A percentile compares a stretch with the other conserved stretches of the same genome.
These are phyloP conservation scores for Motacilla tschutschensis DNA, from an alignment of 2,113 vertebrate species.

Conservation along the genomic window DNA sequence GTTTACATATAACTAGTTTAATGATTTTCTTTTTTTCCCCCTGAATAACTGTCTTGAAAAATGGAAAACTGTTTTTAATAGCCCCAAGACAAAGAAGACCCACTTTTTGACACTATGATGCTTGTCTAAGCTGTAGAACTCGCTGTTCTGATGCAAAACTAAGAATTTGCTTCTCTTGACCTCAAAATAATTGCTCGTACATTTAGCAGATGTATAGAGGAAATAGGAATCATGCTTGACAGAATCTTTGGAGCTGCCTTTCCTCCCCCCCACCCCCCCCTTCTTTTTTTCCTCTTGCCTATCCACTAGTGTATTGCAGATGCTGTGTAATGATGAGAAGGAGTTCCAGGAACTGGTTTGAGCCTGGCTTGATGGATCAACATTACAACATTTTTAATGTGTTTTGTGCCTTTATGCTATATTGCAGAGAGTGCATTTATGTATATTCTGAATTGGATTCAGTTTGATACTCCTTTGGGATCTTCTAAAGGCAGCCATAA, in stretches of 20 bases:
- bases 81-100: not conserved
- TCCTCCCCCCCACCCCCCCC: no score
- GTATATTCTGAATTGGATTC: not conserved
- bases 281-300: fast-evolving
- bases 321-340: not conserved
- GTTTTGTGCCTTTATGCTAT: not conserved
- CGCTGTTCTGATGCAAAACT: not conserved
- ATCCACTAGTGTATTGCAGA: not conserved
- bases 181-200: not conserved
- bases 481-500: not conserved
- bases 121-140: not conserved
- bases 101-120: not conserved
- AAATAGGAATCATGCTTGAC: not conserved
- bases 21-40: not conserved
- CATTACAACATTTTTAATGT: not conserved
- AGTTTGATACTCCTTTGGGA: not conserved
- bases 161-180: not conserved
- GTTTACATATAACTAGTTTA: not conserved
- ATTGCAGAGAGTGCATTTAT: not conserved
- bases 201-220: not conserved
- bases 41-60: not conserved
- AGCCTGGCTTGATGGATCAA: not conserved
- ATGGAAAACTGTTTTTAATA: not conserved
- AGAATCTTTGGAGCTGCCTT: not conserved
- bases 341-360: not conserved